Conservation (phyloP, 2,113 vertebrate genomes). For the Paramisgurnus dabryanus region DNA sequence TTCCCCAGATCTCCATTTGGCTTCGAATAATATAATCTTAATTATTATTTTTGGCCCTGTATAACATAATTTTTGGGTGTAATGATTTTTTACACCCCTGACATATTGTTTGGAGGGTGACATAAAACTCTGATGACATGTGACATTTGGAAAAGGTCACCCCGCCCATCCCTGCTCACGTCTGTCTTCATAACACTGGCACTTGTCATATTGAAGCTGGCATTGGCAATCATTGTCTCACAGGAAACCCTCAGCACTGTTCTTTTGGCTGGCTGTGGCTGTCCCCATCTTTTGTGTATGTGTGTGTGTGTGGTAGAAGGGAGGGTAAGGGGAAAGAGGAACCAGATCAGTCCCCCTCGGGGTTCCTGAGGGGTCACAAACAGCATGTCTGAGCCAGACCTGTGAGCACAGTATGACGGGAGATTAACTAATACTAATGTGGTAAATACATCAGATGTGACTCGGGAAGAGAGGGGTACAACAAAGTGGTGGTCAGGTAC, state of each 20-base stretch:
- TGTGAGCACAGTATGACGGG: constrained; percentile 66
- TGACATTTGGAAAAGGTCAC: constrained; percentile 99
- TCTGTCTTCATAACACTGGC: constrained; percentile 83
- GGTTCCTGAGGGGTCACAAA: constrained; percentile 55
- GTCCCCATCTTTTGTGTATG: constrained; percentile 26
- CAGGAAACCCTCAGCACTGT: constrained; percentile 22
- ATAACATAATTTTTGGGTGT: constrained; percentile 88
- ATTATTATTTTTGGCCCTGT: constrained; percentile 80
- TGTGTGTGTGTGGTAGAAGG: constrained; percentile 20
- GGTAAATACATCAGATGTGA: constrained; percentile 75
- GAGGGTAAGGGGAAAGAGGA: constrained; percentile 38
- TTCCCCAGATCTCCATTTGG: constrained; percentile 69
- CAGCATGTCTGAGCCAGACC: constrained; percentile 68
- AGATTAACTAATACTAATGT: constrained; percentile 77
- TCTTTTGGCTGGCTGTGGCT: constrained; percentile 35
- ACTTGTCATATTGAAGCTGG: constrained; percentile 82
- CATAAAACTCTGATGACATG: constrained; percentile 99
- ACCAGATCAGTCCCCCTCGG: constrained; percentile 47
- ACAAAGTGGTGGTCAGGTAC: constrained; percentile 12
- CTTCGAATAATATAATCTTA: constrained; percentile 83
- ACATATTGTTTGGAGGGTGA: constrained; percentile 99
- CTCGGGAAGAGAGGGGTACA: constrained; percentile 41
- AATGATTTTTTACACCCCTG: constrained; percentile 99
- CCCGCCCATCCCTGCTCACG: constrained; percentile 82
- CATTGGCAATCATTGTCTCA: constrained; percentile 78